Evolutionary conservation across 2,113 vertebrate genomes (phyloP), one percentile per base, ranked within the genome.

Genomic region (Hippocampus comes): DNA sequence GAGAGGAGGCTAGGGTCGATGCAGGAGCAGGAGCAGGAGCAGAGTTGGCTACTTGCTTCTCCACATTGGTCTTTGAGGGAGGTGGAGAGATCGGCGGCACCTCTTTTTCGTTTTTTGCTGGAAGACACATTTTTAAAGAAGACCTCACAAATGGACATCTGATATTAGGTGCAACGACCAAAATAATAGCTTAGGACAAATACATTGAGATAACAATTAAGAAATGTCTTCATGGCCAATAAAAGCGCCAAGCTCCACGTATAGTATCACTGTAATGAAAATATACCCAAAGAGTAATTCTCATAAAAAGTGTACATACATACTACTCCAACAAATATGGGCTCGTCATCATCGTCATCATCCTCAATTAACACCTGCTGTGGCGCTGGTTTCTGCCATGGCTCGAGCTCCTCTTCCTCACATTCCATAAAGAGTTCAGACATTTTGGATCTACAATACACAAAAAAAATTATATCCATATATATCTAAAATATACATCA

Each of bases 371-470:
- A 93, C 41, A 23, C 41, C 82, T 96, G 94, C 82, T 96, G 94
- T 82, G 95, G 94, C 51, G 91, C 87, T 88, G 93, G 94, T 85
- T 93, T 94, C 83, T 99, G 97, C 97, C 97, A 99, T 0, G 97
- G 97, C 86, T 98, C 97, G 76, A 99, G 90, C 80, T 99, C 97
- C 86, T 99, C 97, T 89, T 99, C 97, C 68, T 98, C 97, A 91
- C 97, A 99, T 86, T 99, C 97, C 97, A 99, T 99, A 90, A 99
- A 98, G 51, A 99, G 93, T 88, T 98, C 97, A 68, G 97, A 98
- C 97, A 99, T 99, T 49, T 84, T 92, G 80, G 41, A 79, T 63
- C 91, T 91, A 78, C 17, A 71, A 74, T 9, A 67, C 2, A 80
- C 18, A 70, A 41, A 63, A 30, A 30, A 30, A 30, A 30, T 30